phyloP scores from a whole-genome alignment of 2,888 invertebrate species.

The Himalopsyche anomala region DNA sequence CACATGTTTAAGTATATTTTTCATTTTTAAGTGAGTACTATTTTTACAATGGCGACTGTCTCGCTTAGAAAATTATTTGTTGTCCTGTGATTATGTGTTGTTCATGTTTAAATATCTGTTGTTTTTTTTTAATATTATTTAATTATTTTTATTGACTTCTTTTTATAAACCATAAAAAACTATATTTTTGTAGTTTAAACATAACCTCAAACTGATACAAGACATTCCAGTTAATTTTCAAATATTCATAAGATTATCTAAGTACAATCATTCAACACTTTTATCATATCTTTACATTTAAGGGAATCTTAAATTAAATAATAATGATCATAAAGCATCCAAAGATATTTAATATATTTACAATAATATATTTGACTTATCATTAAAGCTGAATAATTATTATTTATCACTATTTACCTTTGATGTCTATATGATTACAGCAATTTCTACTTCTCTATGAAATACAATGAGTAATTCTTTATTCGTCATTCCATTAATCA shows the following conservation, averaged over 20 bases:
- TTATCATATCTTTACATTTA: slow-evolving; percentile 20
- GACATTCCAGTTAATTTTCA: background rate
- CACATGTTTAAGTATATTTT: background rate
- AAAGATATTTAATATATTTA: slow-evolving; percentile 2
- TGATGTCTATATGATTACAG: slow-evolving; percentile 31
- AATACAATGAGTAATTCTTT: background rate
- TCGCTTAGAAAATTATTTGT: slow-evolving; percentile 51
- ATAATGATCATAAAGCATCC: background rate
- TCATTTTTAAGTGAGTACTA: slow-evolving; percentile 35
- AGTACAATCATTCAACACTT: no score
- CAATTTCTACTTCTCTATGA: background rate
- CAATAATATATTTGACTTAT: background rate
- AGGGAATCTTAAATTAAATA: background rate
- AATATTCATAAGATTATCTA: no score
- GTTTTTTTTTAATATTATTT: slow-evolving; percentile 39
- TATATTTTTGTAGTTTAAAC: no score
- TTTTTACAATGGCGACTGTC: background rate
- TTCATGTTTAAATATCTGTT: slow-evolving; percentile 54
- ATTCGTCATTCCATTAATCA: slow-evolving; percentile 29
- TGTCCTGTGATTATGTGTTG: slow-evolving; percentile 62
- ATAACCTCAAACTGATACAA: no score
- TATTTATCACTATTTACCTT: background rate
- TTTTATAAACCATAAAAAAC: no score
- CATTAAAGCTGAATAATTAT: background rate
- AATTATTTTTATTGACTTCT: no score